These are phyloP conservation scores for Drosophila recens DNA, from an alignment of 2,888 invertebrate genomes.

Conservation along the genomic window DNA sequence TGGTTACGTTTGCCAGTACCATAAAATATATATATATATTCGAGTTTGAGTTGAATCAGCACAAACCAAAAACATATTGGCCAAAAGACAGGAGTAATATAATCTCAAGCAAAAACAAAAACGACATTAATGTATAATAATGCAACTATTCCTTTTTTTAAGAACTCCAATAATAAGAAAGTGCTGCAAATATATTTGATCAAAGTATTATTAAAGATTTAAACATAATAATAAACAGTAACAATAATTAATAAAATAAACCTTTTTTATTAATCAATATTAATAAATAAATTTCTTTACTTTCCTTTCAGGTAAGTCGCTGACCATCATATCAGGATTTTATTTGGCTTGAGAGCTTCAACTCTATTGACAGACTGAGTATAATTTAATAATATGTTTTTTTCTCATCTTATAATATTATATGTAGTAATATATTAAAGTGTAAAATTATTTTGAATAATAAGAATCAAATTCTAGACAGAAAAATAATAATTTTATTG, in stretches of 20 bases:
- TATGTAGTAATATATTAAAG: no score
- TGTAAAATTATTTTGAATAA: no score
- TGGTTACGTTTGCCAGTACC: slow-evolving; percentile 31
- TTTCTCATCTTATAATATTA: no score
- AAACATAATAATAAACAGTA: no score
- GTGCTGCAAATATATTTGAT: background rate
- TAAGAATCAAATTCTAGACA: no score
- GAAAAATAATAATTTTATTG: no score
- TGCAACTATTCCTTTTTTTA: background rate
- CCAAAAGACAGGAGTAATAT: background rate
- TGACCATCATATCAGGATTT: background rate
- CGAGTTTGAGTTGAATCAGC: slow-evolving; percentile 9
- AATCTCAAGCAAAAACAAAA: background rate
- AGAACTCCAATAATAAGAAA: background rate
- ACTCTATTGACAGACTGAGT: background rate
- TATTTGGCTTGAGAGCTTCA: no score
- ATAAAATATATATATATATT: slow-evolving; percentile 8
- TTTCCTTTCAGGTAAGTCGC: slow-evolving; percentile 37
- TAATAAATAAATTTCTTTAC: background rate
- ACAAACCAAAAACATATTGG: slow-evolving; percentile 11
- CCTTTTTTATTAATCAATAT: background rate
- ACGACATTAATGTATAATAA: background rate
- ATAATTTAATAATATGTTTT: background rate
- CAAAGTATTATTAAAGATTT: background rate
- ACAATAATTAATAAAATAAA: no score